Conservation (phyloP, 2,113 vertebrate species). For the Ranitomeya variabilis region DNA sequence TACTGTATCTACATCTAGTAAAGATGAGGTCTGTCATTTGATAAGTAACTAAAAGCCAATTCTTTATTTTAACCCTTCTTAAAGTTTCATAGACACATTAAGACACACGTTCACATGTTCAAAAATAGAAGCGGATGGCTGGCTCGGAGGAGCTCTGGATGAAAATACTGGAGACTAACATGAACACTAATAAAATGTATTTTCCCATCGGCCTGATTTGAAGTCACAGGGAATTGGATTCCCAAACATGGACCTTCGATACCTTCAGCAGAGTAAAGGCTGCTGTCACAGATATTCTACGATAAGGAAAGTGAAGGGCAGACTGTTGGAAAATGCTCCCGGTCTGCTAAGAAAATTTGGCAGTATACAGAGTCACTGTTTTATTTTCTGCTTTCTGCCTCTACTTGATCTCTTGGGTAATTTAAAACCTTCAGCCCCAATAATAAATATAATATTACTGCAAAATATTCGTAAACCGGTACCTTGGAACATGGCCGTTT, state of each 20-base stretch:
- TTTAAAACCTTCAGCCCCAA: too few relatives aligned
- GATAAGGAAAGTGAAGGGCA: background rate
- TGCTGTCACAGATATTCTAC: background rate
- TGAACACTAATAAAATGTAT: background rate
- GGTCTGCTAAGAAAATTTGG: background rate
- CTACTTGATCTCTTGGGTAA: too few relatives aligned
- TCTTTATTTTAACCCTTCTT: background rate
- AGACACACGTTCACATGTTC: too few relatives aligned
- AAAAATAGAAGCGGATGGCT: too few relatives aligned
- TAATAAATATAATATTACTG: too few relatives aligned
- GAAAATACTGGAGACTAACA: background rate
- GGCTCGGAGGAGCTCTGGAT: background rate
- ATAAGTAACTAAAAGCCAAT: background rate
- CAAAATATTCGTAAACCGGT: too few relatives aligned
- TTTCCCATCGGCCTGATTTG: too few relatives aligned
- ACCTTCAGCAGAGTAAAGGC: too few relatives aligned
- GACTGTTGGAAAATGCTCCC: background rate
- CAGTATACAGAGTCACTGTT: background rate
- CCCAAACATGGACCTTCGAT: too few relatives aligned
- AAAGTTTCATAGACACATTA: background rate
- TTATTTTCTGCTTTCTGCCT: background rate
- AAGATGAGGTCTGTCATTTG: background rate
- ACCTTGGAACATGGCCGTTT: too few relatives aligned
- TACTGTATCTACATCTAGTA: background rate
- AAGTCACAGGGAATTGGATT: too few relatives aligned